phyloP scores from a whole-genome alignment of 2,797 vertebrate species.

The Menidia menidia region DNA sequence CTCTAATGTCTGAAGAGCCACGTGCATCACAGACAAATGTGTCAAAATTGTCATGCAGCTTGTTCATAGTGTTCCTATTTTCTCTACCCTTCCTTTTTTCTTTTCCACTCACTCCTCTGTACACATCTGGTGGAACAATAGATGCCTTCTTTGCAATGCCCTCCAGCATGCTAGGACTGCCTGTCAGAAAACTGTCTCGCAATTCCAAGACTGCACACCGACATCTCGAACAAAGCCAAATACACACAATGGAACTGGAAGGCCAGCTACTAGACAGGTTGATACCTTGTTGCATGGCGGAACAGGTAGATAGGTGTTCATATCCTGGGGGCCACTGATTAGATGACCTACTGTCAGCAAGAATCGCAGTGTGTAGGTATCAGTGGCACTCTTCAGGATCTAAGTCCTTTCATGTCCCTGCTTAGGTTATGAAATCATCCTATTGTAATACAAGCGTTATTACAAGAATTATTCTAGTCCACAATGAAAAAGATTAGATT shows the following conservation, averaged over 20 bases:
- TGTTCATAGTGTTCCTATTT: constrained; percentile 13
- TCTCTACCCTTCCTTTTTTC: neutral
- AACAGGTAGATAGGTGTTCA: constrained; percentile 38
- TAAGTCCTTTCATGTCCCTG: constrained; percentile 20
- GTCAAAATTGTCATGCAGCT: constrained; percentile 53
- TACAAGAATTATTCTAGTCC: constrained; percentile 8
- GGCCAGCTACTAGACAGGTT: constrained; percentile 28
- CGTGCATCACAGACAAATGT: constrained; percentile 54
- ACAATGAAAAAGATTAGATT: neutral
- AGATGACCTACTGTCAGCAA: constrained; percentile 43
- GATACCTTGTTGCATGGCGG: constrained; percentile 31
- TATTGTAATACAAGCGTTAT: constrained; percentile 1
- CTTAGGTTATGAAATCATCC: constrained; percentile 17
- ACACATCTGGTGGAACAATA: constrained; percentile 65
- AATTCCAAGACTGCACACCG: constrained; percentile 43
- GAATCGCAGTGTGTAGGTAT: neutral
- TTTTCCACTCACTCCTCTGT: constrained; percentile 4
- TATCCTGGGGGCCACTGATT: constrained; percentile 53
- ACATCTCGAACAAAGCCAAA: constrained; percentile 42
- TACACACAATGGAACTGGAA: constrained; percentile 21
- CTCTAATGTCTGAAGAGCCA: constrained; percentile 50
- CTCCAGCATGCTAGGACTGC: constrained; percentile 48
- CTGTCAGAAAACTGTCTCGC: constrained; percentile 53
- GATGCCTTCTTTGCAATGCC: constrained; percentile 60
- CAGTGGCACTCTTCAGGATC: constrained; percentile 26